Evolutionary conservation across 2,888 invertebrate genomes (phyloP).

Genomic region (Macrosoma leucophasiata): DNA sequence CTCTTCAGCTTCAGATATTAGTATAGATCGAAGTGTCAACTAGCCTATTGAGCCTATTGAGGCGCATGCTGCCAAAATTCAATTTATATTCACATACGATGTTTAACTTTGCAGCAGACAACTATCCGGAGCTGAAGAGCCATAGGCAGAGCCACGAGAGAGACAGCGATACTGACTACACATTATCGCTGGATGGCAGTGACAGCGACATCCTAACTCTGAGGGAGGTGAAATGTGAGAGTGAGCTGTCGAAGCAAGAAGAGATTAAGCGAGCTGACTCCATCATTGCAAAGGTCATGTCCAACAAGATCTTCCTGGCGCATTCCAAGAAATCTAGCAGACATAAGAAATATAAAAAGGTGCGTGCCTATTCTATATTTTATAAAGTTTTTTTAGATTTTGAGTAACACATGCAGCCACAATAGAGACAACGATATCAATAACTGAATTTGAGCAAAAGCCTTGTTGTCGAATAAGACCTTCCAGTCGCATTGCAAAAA

Average conservation of each 20-base stretch:
- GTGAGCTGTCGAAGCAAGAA: constrained; percentile 19
- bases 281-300: constrained; percentile 55
- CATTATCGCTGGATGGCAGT: constrained; percentile 24
- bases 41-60: too few species aligned
- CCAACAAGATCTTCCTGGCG: constrained; percentile 47
- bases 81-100: constrained; percentile 42
- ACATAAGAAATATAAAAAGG: constrained; percentile 45
- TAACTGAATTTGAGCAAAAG: too few species aligned
- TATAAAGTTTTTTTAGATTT: not conserved
- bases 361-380: constrained; percentile 21
- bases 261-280: constrained; percentile 41
- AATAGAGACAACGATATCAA: too few species aligned
- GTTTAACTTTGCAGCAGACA: constrained; percentile 37
- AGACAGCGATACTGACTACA: constrained; percentile 27
- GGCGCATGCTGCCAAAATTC: constrained; percentile 41
- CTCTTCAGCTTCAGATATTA: too few species aligned
- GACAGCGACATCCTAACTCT: constrained; percentile 8
- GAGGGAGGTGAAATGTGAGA: constrained; percentile 7
- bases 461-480: too few species aligned
- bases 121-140: constrained; percentile 29
- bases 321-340: constrained; percentile 33
- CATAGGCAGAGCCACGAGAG: constrained; percentile 34
- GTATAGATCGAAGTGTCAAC: too few species aligned
- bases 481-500: too few species aligned
- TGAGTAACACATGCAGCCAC: too few species aligned